Evolutionary conservation across 2,113 vertebrate genomes (phyloP).

Genomic region (Chrysochloris asiatica): DNA sequence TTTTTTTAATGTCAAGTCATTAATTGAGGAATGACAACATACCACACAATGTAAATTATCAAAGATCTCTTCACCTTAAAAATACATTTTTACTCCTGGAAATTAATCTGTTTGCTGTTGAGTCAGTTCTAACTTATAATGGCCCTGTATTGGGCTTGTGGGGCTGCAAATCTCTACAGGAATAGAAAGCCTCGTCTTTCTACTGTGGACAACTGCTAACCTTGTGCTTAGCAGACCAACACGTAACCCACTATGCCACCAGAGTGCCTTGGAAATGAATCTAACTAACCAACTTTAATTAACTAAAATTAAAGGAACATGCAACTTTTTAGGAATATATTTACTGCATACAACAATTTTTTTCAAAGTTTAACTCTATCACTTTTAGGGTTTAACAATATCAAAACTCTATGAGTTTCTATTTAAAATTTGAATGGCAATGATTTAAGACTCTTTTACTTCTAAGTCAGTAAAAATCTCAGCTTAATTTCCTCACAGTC

Average conservation of each 20-base stretch:
- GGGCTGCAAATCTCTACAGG: too few species aligned
- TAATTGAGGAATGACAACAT: too few species aligned
- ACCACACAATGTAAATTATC: too few species aligned
- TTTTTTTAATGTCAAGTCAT: too few species aligned
- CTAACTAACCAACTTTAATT: conserved; percentile 19
- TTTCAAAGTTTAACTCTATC: conserved; percentile 41
- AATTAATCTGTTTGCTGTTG: too few species aligned
- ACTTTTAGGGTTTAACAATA: conserved; percentile 7
- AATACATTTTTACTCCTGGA: neutral
- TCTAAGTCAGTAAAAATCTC: conserved; percentile 44
- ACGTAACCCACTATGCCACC: too few species aligned
- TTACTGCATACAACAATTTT: conserved; percentile 16
- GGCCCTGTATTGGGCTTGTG: too few species aligned
- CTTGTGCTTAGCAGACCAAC: too few species aligned
- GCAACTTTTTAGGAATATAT: neutral
- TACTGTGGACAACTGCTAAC: too few species aligned
- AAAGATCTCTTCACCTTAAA: conserved; percentile 38
- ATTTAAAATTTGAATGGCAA: conserved; percentile 44
- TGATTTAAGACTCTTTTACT: conserved; percentile 18
- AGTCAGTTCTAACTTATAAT: too few species aligned
- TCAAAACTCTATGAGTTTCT: neutral
- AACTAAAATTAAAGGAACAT: conserved; percentile 33
- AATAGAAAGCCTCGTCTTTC: too few species aligned
- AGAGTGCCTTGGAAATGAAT: too few species aligned
- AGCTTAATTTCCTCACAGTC: conserved; percentile 39